Percentiles rank a stretch among this genome's conserved stretches.
Evolutionary conservation across 2,888 invertebrate species (phyloP).

Genomic region (Pammene fasciana): DNA sequence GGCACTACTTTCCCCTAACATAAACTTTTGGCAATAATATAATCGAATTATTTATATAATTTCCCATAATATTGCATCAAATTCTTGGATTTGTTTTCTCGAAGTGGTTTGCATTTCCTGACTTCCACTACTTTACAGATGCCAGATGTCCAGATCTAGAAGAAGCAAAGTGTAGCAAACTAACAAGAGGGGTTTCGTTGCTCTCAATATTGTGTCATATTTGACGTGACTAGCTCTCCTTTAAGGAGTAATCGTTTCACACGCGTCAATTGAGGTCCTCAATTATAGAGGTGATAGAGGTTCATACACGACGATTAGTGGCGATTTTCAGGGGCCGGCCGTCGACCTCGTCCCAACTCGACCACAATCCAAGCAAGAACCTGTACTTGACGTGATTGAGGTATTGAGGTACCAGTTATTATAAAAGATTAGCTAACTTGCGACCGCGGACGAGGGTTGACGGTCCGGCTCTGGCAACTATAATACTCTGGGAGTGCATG

Average conservation of each 20-base stretch:
- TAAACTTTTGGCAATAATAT: too few species aligned
- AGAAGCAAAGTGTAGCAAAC: too few species aligned
- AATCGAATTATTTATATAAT: too few species aligned
- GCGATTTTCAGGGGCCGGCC: conserved; percentile 11
- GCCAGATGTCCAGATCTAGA: too few species aligned
- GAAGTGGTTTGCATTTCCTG: too few species aligned
- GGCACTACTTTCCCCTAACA: too few species aligned
- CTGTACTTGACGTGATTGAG: conserved; percentile 22
- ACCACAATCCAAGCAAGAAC: conserved; percentile 23
- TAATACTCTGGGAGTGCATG: conserved; percentile 6
- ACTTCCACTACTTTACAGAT: too few species aligned
- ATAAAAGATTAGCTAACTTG: conserved; percentile 26
- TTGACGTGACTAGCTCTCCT: too few species aligned
- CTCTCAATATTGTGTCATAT: too few species aligned
- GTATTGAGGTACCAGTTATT: conserved; percentile 13
- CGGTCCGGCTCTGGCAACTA: neutral
- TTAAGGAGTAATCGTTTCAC: neutral
- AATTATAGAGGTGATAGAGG: neutral
- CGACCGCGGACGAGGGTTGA: conserved; percentile 32
- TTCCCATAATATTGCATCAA: too few species aligned
- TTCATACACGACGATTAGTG: conserved; percentile 3
- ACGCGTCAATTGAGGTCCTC: neutral
- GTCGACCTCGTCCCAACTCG: conserved; percentile 21
- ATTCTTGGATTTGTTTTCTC: too few species aligned
- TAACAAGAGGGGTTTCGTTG: too few species aligned